Evolutionary conservation across 2,113 vertebrate genomes (phyloP).

Genomic region (Nerophis ophidion): DNA sequence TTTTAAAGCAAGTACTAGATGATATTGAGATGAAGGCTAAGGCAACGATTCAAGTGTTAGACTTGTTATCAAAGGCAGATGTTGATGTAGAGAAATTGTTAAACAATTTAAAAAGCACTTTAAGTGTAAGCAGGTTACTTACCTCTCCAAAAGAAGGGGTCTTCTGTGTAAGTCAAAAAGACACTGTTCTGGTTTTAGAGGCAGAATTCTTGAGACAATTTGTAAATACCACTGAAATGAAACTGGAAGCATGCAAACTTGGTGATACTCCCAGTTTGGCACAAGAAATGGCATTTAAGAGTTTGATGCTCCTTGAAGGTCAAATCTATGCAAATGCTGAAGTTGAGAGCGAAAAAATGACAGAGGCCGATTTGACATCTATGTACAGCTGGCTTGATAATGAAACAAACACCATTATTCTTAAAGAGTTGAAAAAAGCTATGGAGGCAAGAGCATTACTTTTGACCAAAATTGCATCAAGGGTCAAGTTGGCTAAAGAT

Average conservation of each 20-base stretch:
- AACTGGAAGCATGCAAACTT: slow-evolving; percentile 20
- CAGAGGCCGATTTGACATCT: slow-evolving; percentile 20
- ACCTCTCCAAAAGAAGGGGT: slow-evolving; percentile 32
- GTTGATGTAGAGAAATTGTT: slow-evolving; percentile 44
- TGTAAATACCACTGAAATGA: slow-evolving; percentile 29
- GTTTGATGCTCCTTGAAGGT: slow-evolving; percentile 45
- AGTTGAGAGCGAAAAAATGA: slow-evolving; percentile 9
- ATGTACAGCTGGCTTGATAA: slow-evolving; percentile 53
- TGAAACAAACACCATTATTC: slow-evolving; percentile 42
- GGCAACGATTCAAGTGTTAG: slow-evolving; percentile 61
- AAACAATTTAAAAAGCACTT: slow-evolving; percentile 51
- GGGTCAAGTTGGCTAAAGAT: slow-evolving; percentile 44
- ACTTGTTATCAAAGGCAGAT: slow-evolving; percentile 58
- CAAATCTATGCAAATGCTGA: slow-evolving; percentile 31
- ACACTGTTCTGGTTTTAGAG: slow-evolving; percentile 53
- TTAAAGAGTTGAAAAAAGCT: slow-evolving; percentile 47
- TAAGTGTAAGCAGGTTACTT: slow-evolving; percentile 33
- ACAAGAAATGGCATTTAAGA: slow-evolving; percentile 55
- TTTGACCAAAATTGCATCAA: slow-evolving; percentile 48
- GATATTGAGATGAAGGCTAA: slow-evolving; percentile 61
- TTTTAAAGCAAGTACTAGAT: slow-evolving; percentile 58
- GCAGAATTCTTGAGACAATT: slow-evolving; percentile 67
- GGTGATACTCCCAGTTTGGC: slow-evolving; percentile 34
- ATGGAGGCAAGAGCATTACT: slow-evolving; percentile 50
- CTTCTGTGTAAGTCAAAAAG: slow-evolving; percentile 29